Evolutionary conservation across 37 sponge, comb jelly and placozoan genomes (phyloP).

Genomic region (Haliclona indistincta): DNA sequence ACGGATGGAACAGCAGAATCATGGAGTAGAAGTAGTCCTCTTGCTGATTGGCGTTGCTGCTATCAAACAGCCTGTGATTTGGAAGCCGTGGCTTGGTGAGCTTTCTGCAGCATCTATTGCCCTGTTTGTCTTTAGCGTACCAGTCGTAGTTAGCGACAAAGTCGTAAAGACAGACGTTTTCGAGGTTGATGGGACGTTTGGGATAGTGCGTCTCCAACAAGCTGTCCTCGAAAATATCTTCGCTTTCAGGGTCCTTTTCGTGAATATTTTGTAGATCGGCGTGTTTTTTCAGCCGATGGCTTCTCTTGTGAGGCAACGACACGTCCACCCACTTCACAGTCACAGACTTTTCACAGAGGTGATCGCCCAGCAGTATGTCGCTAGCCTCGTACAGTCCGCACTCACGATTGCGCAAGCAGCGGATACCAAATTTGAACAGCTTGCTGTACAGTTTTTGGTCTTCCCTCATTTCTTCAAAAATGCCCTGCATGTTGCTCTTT

Average conservation of each 20-base stretch:
- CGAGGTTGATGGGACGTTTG: constrained; percentile 34
- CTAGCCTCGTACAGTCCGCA: constrained; percentile 56
- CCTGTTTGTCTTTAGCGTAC: background rate
- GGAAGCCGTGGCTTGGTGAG: constrained; percentile 16
- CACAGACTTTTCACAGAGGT: constrained; percentile 41
- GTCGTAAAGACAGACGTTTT: constrained; percentile 43
- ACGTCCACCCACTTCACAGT: constrained; percentile 50
- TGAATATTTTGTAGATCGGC: constrained; percentile 25
- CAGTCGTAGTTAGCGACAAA: too few species aligned
- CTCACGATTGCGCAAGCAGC: constrained; percentile 25
- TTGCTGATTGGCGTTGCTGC: constrained; percentile 14
- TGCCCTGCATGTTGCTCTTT: constrained; percentile 23
- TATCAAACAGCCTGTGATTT: constrained; percentile 33
- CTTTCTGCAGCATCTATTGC: constrained; percentile 11
- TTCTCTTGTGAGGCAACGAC: constrained; percentile 35
- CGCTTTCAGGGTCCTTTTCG: constrained; percentile 18
- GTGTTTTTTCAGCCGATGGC: constrained; percentile 29
- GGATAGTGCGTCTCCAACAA: constrained; percentile 38
- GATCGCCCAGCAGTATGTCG: constrained; percentile 56
- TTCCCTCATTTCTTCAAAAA: constrained; percentile 16
- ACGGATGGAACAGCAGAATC: constrained; percentile 40
- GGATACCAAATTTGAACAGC: constrained; percentile 16
- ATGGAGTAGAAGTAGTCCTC: constrained; percentile 35
- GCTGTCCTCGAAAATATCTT: constrained; percentile 35
- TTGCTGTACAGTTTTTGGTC: constrained; percentile 5